A percentile compares a stretch with the other conserved stretches of the same genome.
phyloP scores from a whole-genome alignment of 23 tunicate genomes.

The Diplosoma virens region DNA sequence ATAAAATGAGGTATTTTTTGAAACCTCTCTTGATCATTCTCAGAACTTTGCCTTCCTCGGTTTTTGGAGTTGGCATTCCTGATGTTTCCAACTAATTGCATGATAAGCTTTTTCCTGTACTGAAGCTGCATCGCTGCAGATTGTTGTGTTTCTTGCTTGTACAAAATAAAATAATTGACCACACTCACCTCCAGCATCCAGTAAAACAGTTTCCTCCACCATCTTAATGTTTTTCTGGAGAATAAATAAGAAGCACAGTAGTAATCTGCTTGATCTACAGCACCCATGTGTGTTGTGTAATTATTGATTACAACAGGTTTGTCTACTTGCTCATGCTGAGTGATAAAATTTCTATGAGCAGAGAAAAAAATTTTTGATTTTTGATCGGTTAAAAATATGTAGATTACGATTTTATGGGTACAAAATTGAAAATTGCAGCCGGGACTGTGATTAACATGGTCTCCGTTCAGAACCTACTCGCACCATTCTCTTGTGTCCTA shows the following conservation, averaged over 20 bases:
- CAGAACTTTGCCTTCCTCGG: constrained; percentile 3
- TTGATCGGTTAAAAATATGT: too few relatives aligned
- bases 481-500: too few relatives aligned
- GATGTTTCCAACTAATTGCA: constrained; percentile 10
- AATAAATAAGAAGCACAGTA: constrained; percentile 8
- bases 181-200: constrained; percentile 18
- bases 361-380: too few relatives aligned
- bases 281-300: constrained; percentile 10
- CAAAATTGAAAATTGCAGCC: too few relatives aligned
- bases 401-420: too few relatives aligned
- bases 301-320: constrained; percentile 9
- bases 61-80: background rate
- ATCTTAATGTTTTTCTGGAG: constrained; percentile 10
- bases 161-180: constrained; percentile 1
- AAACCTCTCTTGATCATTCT: background rate
- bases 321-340: background rate
- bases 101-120: constrained; percentile 4
- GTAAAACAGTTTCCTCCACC: constrained; percentile 30
- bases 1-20: constrained; percentile 12
- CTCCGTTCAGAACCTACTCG: too few relatives aligned
- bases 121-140: too few relatives aligned
- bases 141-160: background rate
- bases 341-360: too few relatives aligned
- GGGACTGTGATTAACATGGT: too few relatives aligned
- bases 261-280: constrained; percentile 3